Conservation (phyloP, 2,888 invertebrate genomes). For the Sphecodes monilicornis region DNA sequence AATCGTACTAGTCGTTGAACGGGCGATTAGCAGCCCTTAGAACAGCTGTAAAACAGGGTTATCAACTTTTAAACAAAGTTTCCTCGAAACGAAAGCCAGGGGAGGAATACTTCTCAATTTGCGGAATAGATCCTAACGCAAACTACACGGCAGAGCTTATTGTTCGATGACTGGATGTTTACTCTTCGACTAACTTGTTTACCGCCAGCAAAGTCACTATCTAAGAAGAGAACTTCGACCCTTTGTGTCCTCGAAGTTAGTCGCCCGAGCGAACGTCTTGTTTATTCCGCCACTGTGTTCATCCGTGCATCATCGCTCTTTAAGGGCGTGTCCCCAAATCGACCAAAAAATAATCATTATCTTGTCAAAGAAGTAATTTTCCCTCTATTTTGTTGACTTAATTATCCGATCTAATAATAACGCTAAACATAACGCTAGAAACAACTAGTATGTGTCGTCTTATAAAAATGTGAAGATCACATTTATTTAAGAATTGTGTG, state of each 20-base stretch:
- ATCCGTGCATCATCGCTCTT: background rate
- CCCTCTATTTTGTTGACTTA: no score
- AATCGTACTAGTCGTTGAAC: background rate
- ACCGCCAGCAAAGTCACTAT: background rate
- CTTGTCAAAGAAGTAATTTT: background rate
- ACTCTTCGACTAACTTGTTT: background rate
- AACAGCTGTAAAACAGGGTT: no score
- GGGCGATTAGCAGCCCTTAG: background rate
- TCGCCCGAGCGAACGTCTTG: background rate
- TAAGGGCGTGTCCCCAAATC: background rate
- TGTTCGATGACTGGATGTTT: background rate
- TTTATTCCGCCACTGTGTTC: background rate
- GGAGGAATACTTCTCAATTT: background rate
- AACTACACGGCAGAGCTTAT: background rate
- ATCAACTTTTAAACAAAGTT: background rate
- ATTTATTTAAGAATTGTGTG: no score
- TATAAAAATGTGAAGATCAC: no score
- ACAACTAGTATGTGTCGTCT: no score
- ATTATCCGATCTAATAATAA: no score
- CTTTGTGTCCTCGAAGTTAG: constrained; percentile 1
- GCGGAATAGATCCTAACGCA: background rate
- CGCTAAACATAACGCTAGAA: no score
- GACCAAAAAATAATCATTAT: background rate
- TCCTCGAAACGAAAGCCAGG: background rate
- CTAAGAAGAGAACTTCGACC: background rate